phyloP scores from a whole-genome alignment of 1,140 invertebrate genomes.

The Colletes gigas region DNA sequence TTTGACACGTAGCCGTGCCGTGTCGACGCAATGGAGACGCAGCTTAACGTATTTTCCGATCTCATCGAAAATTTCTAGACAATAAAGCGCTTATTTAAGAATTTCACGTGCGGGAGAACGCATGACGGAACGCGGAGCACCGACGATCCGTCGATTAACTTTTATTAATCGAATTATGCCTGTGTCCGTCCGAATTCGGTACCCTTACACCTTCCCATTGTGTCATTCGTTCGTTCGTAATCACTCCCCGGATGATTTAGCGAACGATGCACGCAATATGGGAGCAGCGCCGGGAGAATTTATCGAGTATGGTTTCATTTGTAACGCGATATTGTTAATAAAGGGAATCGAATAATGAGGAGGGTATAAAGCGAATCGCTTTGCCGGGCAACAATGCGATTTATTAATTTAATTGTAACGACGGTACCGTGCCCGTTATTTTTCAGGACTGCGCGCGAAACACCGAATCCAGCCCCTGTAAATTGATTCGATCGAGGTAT shows the following conservation, averaged over 20 bases:
- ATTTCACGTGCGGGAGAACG: no score
- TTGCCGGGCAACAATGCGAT: background rate
- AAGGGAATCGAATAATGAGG: background rate
- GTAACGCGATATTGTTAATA: background rate
- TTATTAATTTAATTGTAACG: slow-evolving; percentile 1
- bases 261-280: background rate
- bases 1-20: no score
- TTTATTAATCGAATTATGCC: background rate
- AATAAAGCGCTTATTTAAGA: no score
- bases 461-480: no score
- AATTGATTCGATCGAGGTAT: no score
- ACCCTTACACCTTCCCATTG: background rate
- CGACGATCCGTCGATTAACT: background rate
- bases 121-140: no score
- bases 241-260: background rate
- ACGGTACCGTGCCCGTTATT: background rate
- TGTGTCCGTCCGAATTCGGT: background rate
- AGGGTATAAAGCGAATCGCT: background rate
- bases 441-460: no score
- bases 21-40: no score
- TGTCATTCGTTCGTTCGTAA: background rate
- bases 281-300: background rate
- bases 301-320: background rate
- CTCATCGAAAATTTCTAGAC: no score
- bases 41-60: no score